Base-by-base conservation (phyloP, 2,888 invertebrate species). In the Chrysomela aeneicollis region DNA sequence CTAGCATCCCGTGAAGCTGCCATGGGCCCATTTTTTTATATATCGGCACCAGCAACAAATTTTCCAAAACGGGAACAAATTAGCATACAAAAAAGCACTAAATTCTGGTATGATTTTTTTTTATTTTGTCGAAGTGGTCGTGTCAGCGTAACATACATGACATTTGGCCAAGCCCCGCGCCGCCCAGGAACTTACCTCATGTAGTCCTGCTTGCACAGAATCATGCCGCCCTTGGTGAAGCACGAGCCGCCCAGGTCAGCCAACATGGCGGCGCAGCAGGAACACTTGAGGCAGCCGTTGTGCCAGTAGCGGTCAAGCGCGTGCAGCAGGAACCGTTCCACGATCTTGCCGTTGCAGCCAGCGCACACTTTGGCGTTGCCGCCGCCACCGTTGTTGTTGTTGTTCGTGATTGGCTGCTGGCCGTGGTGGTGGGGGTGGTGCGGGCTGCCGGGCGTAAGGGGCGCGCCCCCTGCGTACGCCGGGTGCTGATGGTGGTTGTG, bases 231-330 rank as follows among this genome's bases (percentile, higher is more conserved):
- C 86, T 93, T 93, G 84, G 93, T 92, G 86, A 93, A 97, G 87
- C 96, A 97, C 79, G 95, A 93, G 72, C 90, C 87, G 70, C 95
- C 95, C 83, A 96, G 91, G 83, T 97, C 96, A 78, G 94, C 95
- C 74, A 97, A 87, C 82, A 92, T 91, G 73, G 92, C 92, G 73
- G 91, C 91, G 84, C 97, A 97, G 85, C 92, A 93, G 80, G 93
- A 90, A 87, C 97, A 97, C 86, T 96, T 97, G 78, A 97, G 89
- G 84, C 97, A 97, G 77, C 91, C 90, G 86, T 95, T 94, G 86
- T 97, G 97, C 97, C 97, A 97, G 85, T 94, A 96, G 83, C 95
- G 87, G 87, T 97, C 96, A 82, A 96, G 87, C 76, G 96, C 95
- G 85, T 93, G 92, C 72, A 97, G 88, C 74, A 96, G 89, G 86